A percentile compares a stretch with the other conserved stretches of the same genome.
phyloP scores from a whole-genome alignment of 2,797 vertebrate genomes.

The Trachops cirrhosus region DNA sequence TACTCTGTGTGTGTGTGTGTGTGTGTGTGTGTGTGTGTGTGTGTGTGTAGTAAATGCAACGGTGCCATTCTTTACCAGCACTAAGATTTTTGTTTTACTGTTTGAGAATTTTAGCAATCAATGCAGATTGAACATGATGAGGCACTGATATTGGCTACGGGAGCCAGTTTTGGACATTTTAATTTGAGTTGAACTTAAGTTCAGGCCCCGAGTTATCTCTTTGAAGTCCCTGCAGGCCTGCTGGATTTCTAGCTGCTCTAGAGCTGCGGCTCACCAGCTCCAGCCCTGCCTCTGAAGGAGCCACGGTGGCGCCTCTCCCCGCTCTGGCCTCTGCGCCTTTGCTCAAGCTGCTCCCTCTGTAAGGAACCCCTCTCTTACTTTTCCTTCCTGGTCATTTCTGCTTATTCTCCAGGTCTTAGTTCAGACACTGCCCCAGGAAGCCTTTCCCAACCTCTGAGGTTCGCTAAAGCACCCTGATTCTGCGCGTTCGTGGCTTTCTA shows the following conservation, averaged over 20 bases:
- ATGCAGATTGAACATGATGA: not conserved
- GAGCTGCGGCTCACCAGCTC: not conserved
- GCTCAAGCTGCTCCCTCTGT: not conserved
- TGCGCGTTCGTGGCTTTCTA: not conserved
- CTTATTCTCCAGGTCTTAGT: not conserved
- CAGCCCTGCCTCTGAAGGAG: not conserved
- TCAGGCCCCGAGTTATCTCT: not conserved
- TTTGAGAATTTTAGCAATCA: not conserved
- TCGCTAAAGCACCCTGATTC: not conserved
- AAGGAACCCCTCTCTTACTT: not conserved
- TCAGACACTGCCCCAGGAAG: not conserved
- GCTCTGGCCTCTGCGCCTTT: not conserved
- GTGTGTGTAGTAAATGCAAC: not conserved
- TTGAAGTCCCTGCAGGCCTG: not conserved
- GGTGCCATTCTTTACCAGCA: not conserved
- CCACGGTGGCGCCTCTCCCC: accelerated
- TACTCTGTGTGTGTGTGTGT: not conserved
- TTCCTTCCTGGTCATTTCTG: not conserved
- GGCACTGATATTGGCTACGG: not conserved
- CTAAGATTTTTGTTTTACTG: not conserved
- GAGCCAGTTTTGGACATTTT: not conserved
- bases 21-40: not conserved
- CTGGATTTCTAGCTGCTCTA: not conserved
- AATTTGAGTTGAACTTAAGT: not conserved
- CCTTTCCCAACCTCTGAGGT: not conserved